Conservation (phyloP, 2,888 invertebrate genomes). For the Oeneis ivallda region DNA sequence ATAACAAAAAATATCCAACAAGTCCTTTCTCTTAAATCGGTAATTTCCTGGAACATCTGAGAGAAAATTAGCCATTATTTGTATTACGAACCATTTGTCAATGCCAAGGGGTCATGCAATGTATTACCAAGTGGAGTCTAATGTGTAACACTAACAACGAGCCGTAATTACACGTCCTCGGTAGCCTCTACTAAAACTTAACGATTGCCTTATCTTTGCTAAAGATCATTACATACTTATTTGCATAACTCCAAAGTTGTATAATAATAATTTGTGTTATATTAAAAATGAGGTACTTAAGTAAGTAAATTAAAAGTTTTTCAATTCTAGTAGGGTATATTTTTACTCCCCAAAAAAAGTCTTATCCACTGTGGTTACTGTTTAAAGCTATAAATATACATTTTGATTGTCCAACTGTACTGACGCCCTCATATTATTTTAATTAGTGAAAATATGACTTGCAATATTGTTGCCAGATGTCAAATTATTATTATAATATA, state of each 20-base stretch:
- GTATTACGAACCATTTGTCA: neutral
- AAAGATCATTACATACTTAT: slow-evolving; percentile 3
- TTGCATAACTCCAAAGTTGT: neutral
- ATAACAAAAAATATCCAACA: no score
- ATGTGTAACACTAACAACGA: slow-evolving; percentile 8
- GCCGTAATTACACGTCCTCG: slow-evolving; percentile 1
- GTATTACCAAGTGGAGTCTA: neutral
- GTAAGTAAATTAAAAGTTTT: no score
- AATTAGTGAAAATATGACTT: slow-evolving; percentile 1
- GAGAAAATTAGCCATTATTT: neutral
- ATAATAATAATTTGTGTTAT: neutral
- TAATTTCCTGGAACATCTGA: neutral
- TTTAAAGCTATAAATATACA: no score
- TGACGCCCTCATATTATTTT: neutral
- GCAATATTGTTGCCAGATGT: neutral
- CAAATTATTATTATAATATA: neutral
- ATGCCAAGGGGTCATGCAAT: slow-evolving; percentile 2
- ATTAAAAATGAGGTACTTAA: no score
- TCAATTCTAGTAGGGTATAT: no score
- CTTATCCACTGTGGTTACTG: no score
- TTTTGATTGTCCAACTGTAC: neutral
- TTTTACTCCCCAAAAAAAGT: no score
- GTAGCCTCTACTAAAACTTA: slow-evolving; percentile 2
- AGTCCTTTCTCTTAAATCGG: neutral
- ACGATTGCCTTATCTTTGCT: neutral